phyloP scores from a whole-genome alignment of 2,797 vertebrate species.

The Mionectes olivaceus region DNA sequence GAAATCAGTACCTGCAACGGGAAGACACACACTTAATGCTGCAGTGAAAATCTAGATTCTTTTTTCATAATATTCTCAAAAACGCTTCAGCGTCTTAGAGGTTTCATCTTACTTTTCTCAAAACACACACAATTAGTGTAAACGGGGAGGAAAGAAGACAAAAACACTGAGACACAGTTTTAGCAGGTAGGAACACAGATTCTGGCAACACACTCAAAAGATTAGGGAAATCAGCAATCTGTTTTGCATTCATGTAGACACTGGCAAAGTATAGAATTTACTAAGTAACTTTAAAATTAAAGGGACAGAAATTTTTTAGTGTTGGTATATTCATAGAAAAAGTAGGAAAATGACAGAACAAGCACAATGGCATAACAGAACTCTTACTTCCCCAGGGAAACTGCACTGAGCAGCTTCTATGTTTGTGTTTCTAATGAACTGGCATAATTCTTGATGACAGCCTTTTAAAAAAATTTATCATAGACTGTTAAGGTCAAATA shows the following conservation, averaged over 20 bases:
- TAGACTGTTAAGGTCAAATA: neutral
- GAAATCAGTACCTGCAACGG: neutral
- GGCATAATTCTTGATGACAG: neutral
- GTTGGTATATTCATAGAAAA: neutral
- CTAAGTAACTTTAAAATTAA: neutral
- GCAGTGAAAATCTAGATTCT: neutral
- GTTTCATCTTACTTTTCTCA: neutral
- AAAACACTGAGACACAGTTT: neutral
- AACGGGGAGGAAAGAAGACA: neutral
- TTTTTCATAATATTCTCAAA: neutral
- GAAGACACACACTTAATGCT: neutral
- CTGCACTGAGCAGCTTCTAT: neutral
- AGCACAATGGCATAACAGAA: neutral
- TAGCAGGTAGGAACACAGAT: neutral
- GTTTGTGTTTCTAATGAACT: neutral
- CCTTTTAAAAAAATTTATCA: neutral
- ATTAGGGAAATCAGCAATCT: neutral
- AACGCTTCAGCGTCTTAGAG: neutral
- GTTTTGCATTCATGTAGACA: neutral
- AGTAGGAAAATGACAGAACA: neutral
- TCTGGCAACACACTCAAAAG: neutral
- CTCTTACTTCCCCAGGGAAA: neutral
- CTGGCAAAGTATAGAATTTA: neutral
- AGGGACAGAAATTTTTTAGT: neutral
- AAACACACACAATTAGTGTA: neutral